These are phyloP conservation scores for Leptatherina wallacei DNA, from an alignment of 2,797 vertebrate genomes.

Conservation along the genomic window DNA sequence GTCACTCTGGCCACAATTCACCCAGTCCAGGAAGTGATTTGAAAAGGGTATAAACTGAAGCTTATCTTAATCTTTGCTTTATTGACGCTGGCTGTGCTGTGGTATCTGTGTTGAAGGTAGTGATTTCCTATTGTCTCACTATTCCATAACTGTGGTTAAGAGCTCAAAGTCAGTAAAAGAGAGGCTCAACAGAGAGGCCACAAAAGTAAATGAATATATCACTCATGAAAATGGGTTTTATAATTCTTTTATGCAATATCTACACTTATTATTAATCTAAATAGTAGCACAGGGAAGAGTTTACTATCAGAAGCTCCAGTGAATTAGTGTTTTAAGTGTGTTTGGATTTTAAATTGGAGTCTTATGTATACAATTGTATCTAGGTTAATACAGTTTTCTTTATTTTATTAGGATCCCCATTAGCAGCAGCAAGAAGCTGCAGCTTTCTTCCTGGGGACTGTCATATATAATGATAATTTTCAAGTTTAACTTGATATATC, in stretches of 20 bases:
- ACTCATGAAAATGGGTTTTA: background rate
- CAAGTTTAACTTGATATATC: too few relatives aligned
- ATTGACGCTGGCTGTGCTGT: slow-evolving; percentile 65
- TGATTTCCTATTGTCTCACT: slow-evolving; percentile 50
- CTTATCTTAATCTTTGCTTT: slow-evolving; percentile 77
- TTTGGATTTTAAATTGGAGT: background rate
- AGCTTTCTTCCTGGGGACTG: too few relatives aligned
- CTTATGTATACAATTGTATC: background rate
- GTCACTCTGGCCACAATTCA: slow-evolving; percentile 68
- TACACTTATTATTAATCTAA: background rate
- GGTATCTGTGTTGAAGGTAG: slow-evolving; percentile 58
- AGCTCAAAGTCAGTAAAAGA: slow-evolving; percentile 17
- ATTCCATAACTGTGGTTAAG: slow-evolving; percentile 34
- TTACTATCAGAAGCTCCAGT: background rate
- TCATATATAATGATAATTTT: too few relatives aligned
- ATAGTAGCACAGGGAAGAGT: background rate
- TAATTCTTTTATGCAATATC: background rate
- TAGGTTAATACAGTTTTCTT: background rate
- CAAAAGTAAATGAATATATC: slow-evolving; percentile 18
- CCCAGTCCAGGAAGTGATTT: slow-evolving; percentile 74
- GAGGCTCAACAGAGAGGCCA: slow-evolving; percentile 10
- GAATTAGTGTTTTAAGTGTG: background rate
- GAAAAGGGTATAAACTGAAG: slow-evolving; percentile 60
- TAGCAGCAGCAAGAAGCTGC: too few relatives aligned
- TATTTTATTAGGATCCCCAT: background rate